These are phyloP conservation scores for Montipora capricornis DNA, from an alignment of 64 coral and sea anemone genomes.

Conservation along the genomic window DNA sequence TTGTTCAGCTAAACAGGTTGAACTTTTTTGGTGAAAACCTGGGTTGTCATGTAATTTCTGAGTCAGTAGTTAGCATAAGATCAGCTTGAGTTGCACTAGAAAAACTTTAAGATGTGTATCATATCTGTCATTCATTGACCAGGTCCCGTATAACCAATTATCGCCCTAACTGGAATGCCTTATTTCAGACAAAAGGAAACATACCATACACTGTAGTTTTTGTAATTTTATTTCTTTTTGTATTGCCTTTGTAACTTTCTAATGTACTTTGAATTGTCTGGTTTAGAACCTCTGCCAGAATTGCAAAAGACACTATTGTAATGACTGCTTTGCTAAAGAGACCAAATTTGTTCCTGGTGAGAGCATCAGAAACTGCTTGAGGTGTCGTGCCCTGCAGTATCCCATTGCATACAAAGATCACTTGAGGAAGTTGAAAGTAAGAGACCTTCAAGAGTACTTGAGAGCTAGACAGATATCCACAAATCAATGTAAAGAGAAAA, in stretches of 20 bases:
- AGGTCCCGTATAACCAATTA: too few species aligned
- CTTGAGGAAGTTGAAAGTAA: conserved; percentile 65
- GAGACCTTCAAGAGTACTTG: conserved; percentile 76
- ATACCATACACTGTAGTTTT: too few species aligned
- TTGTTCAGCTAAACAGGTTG: too few species aligned
- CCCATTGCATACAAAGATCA: conserved; percentile 71
- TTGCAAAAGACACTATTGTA: conserved; percentile 82
- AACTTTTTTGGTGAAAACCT: too few species aligned
- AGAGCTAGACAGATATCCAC: conserved; percentile 56
- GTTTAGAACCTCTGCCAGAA: conserved; percentile 66
- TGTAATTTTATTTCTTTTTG: too few species aligned
- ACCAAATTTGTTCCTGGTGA: conserved; percentile 52
- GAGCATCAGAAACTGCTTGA: conserved; percentile 60
- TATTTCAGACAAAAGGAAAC: too few species aligned
- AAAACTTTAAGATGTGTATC: too few species aligned
- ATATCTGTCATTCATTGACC: too few species aligned
- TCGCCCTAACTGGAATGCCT: too few species aligned
- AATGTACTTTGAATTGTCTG: not conserved
- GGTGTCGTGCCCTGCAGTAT: conserved; percentile 64
- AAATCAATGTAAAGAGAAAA: conserved; percentile 79
- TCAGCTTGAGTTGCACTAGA: too few species aligned
- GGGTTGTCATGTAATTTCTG: too few species aligned
- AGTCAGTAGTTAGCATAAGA: too few species aligned
- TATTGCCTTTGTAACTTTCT: not conserved
- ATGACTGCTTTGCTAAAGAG: conserved; percentile 76